These are phyloP conservation scores for Dermatophagoides farinae DNA, from an alignment of 1,140 invertebrate species.

Conservation along the genomic window DNA sequence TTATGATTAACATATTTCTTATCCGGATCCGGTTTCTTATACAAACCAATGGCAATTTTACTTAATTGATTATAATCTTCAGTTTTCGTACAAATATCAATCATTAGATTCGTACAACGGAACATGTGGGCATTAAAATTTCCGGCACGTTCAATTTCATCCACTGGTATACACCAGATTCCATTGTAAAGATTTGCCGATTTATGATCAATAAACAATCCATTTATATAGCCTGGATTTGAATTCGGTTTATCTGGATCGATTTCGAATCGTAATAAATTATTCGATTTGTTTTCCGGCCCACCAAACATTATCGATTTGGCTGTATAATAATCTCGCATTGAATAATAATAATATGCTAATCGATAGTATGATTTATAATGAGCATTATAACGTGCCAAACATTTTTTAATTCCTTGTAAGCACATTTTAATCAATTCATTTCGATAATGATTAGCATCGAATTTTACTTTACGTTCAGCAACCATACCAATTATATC, in stretches of 20 bases:
- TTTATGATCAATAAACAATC: conserved; percentile 64
- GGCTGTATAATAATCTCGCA: conserved; percentile 26
- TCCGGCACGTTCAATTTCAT: conserved; percentile 73
- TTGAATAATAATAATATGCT: conserved; percentile 58
- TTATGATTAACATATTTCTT: conserved; percentile 29
- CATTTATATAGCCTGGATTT: conserved; percentile 34
- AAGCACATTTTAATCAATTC: conserved; percentile 39
- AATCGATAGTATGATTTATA: conserved; percentile 78
- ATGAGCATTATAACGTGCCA: conserved; percentile 63
- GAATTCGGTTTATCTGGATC: not conserved
- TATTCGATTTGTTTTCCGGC: conserved; percentile 23
- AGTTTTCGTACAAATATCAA: conserved; percentile 54
- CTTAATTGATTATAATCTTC: conserved; percentile 59
- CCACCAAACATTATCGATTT: conserved; percentile 16
- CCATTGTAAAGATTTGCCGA: conserved; percentile 74
- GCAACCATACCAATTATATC: conserved; percentile 18
- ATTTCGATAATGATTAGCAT: conserved; percentile 18
- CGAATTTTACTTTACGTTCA: conserved; percentile 9
- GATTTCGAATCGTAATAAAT: not conserved
- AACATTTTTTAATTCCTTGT: conserved; percentile 56
- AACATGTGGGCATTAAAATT: conserved; percentile 78
- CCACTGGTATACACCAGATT: conserved; percentile 69
- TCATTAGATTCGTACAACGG: conserved; percentile 50
- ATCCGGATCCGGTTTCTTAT: conserved; percentile 52
- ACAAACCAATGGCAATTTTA: conserved; percentile 52